Percentiles rank a stretch among this genome's conserved stretches.
phyloP scores from a whole-genome alignment of 2,113 vertebrate species.

The Nerophis lumbriciformis region DNA sequence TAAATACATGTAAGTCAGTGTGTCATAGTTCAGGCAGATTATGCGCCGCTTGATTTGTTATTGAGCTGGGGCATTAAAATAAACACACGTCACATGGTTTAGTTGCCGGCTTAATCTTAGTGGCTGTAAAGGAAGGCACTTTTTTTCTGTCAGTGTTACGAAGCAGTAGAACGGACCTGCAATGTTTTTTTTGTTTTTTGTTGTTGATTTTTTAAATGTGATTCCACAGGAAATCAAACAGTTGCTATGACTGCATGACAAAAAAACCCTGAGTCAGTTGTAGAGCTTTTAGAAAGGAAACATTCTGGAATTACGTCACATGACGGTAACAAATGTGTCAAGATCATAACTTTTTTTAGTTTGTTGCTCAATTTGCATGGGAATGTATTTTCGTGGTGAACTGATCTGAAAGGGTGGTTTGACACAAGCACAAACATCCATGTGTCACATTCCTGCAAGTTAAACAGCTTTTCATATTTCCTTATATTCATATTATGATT shows the following conservation, averaged over 20 bases:
- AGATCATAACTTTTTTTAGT: neutral
- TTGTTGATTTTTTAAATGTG: neutral
- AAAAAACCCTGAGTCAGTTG: constrained; percentile 14
- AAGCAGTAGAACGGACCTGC: neutral
- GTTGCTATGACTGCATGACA: too few species aligned
- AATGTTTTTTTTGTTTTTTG: neutral
- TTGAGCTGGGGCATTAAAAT: constrained; percentile 16
- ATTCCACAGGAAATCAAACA: neutral
- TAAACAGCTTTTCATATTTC: too few species aligned
- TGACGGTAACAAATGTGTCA: constrained; percentile 10
- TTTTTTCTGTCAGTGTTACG: neutral
- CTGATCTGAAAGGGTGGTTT: too few species aligned
- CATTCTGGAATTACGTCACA: neutral
- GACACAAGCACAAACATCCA: too few species aligned
- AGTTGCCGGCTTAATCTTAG: neutral
- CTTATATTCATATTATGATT: too few species aligned
- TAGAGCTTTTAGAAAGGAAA: constrained; percentile 10
- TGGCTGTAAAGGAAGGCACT: neutral
- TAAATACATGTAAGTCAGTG: constrained; percentile 25
- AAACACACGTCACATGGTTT: constrained; percentile 29
- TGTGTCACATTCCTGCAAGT: too few species aligned
- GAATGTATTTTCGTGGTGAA: neutral
- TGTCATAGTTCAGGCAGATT: constrained; percentile 36
- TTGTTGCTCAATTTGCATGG: neutral
- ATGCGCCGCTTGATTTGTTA: constrained; percentile 17